Conservation (phyloP, 2,888 invertebrate species). For the Lucinisca nassula region DNA sequence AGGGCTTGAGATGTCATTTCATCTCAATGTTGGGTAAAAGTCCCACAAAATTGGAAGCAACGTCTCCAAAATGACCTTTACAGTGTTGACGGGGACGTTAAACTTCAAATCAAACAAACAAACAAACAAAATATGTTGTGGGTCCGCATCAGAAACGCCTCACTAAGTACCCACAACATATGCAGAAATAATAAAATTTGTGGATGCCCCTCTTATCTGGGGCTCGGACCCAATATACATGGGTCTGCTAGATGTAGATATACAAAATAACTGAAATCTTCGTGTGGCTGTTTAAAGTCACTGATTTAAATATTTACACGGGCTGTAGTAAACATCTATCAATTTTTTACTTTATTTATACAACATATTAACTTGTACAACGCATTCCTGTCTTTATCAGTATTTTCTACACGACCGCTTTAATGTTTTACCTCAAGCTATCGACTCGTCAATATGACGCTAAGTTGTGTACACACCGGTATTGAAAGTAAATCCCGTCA, state of each 20-base stretch:
- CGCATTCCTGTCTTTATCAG: neutral
- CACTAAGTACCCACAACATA: too few species aligned
- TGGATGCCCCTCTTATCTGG: too few species aligned
- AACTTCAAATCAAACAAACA: too few species aligned
- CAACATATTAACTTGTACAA: neutral
- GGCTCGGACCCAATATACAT: neutral
- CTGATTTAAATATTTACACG: neutral
- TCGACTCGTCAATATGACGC: neutral
- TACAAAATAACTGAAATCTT: neutral
- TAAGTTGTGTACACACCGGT: neutral
- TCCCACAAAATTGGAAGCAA: too few species aligned
- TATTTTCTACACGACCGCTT: neutral
- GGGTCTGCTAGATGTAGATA: neutral
- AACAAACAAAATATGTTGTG: too few species aligned
- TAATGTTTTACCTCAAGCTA: conserved; percentile 1
- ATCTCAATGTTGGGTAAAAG: too few species aligned
- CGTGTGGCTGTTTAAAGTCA: neutral
- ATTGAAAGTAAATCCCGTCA: neutral
- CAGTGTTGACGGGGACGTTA: too few species aligned
- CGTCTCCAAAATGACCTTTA: too few species aligned
- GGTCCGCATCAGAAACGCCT: too few species aligned
- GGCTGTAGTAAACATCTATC: neutral
- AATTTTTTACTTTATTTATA: neutral
- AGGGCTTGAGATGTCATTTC: too few species aligned
- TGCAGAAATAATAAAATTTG: too few species aligned